Evolutionary conservation across 2,888 invertebrate genomes (phyloP), one percentile per base, ranked within the genome.

Genomic region (Cheilosia variabilis): DNA sequence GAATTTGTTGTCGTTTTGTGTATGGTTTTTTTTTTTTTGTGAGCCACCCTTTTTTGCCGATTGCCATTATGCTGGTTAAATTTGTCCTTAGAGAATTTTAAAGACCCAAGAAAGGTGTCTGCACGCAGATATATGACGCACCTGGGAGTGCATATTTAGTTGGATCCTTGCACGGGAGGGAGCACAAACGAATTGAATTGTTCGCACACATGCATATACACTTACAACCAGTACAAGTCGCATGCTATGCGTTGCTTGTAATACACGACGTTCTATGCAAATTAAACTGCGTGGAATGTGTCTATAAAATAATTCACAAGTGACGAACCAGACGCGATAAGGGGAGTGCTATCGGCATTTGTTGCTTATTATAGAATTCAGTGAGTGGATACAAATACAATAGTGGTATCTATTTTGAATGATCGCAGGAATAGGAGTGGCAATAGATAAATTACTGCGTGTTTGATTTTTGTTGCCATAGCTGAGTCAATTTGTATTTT

Each of bases 51-150:
- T 17, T 6, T 17, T 19, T n/a, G 0, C 15, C 13, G 10, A 13
- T 52, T 24, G 15, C 15, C 22, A 24, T 19, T 52, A 9, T 19
- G 37, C 34, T 34, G 63, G 47, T 52, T 68, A 68, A 86, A 63
- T 68, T 65, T 80, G 81, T 86, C 81, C 81, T 81, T 65, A 69
- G 65, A 65, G 73, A 75, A 83, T 84, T 68, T 75, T 43, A 65
- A 75, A 75, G 63, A 58, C 50, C 57, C 41, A 15, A 52, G 50
- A 50, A 76, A 86, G 60, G 80, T 86, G 71, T 80, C 55, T 71
- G 75, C 45, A 31, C 17, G 17, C 43, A 19, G 63, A 31, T 31
- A 31, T 7, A 31, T 31, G 31, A 31, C 31, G 31, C 80, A 86
- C 76, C 84, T 86, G 75, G 79, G 52, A 15, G 63, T 52, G 45